Percentiles rank a stretch among this genome's conserved stretches.
Evolutionary conservation across 2,797 vertebrate species (phyloP).

Genomic region (Clarias laeviceps): DNA sequence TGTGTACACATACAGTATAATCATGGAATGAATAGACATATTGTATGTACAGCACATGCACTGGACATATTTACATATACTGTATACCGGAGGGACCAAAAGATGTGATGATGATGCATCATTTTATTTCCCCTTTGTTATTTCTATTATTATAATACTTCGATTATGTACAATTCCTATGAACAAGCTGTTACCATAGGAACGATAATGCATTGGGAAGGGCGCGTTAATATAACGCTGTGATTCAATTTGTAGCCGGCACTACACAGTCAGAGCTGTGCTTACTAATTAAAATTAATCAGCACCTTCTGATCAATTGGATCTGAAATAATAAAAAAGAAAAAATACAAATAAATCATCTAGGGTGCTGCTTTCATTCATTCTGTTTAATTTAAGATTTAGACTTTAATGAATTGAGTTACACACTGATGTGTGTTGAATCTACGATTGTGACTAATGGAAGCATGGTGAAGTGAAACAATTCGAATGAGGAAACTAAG

Average conservation of each 20-base stretch:
- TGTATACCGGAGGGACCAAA: too few species aligned
- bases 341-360: background rate
- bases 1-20: too few species aligned
- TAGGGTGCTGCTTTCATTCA: too few species aligned
- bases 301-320: background rate
- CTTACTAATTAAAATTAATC: background rate
- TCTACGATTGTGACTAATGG: background rate
- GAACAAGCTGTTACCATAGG: conserved; percentile 7
- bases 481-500: background rate
- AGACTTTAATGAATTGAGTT: background rate
- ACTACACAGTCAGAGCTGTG: background rate
- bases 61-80: too few species aligned
- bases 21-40: too few species aligned
- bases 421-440: background rate
- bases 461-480: background rate
- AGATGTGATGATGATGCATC: too few species aligned
- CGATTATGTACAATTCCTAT: background rate
- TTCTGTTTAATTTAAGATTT: background rate
- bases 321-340: background rate
- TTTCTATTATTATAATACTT: background rate
- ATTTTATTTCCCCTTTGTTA: too few species aligned
- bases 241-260: background rate
- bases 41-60: too few species aligned
- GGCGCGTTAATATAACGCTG: background rate
- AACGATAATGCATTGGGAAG: conserved; percentile 14